Percentiles rank a stretch among this genome's conserved stretches.
Conservation (phyloP, 2,113 vertebrate species). For the Otis tarda region DNA sequence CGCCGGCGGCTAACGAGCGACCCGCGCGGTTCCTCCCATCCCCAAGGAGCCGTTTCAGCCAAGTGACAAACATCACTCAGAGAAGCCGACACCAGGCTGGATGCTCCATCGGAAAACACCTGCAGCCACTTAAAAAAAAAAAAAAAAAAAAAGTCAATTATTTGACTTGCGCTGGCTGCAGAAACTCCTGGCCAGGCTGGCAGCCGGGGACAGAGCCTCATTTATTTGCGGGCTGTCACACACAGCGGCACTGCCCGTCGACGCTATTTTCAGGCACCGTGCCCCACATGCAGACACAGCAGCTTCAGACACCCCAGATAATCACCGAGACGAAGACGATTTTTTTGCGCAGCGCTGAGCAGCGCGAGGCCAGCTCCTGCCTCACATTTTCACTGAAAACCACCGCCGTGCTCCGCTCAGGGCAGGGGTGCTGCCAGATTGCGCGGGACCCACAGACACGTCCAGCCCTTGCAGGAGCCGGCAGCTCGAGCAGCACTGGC, state of each 20-base stretch:
- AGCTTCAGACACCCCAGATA: background rate
- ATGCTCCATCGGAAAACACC: background rate
- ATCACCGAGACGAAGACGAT: fast-evolving
- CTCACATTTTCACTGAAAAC: background rate
- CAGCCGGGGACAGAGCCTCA: background rate
- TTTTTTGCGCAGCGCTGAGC: fast-evolving
- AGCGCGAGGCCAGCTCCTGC: background rate
- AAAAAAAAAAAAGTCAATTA: background rate
- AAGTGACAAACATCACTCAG: background rate
- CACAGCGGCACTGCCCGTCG: background rate
- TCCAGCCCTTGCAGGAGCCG: fast-evolving
- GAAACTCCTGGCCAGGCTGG: background rate
- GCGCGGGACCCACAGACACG: fast-evolving
- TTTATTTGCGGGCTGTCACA: background rate
- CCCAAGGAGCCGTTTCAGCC: background rate
- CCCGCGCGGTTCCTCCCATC: fast-evolving
- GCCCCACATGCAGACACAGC: background rate
- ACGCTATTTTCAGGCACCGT: background rate
- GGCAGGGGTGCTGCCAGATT: background rate
- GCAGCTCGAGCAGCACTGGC: background rate
- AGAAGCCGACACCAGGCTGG: background rate
- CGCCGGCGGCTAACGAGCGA: fast-evolving
- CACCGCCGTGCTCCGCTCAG: fast-evolving
- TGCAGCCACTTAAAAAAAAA: conserved; percentile 7
- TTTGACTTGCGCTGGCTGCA: background rate